Evolutionary conservation across 2,888 invertebrate species (phyloP).

Genomic region (Urechis unicinctus): DNA sequence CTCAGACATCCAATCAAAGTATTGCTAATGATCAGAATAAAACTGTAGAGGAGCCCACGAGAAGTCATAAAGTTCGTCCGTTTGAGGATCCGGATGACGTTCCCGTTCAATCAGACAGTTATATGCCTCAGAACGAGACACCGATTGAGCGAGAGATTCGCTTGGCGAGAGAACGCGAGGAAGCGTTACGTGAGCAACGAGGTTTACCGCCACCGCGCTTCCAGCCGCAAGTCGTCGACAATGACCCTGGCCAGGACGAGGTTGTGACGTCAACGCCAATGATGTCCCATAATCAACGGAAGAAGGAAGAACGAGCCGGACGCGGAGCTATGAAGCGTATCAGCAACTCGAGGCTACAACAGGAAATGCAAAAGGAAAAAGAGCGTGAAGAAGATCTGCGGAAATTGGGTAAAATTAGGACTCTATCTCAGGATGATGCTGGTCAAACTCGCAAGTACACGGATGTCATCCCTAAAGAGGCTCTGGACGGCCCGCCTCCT

Average conservation of each 20-base stretch:
- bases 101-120: slow-evolving; percentile 6
- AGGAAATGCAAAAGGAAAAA: slow-evolving; percentile 80
- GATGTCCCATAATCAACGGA: slow-evolving; percentile 4
- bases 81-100: neutral
- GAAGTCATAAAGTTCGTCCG: slow-evolving; percentile 9
- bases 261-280: neutral
- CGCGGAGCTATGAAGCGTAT: slow-evolving; percentile 36
- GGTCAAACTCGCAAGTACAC: slow-evolving; percentile 50
- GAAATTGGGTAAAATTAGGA: slow-evolving; percentile 58
- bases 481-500: slow-evolving; percentile 7
- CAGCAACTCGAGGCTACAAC: slow-evolving; percentile 68
- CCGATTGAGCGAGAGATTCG: slow-evolving; percentile 57
- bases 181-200: slow-evolving; percentile 45
- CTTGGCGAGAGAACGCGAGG: slow-evolving; percentile 53
- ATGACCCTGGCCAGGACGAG: neutral
- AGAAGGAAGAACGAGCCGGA: slow-evolving; percentile 11
- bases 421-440: slow-evolving; percentile 57
- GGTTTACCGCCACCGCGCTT: slow-evolving; percentile 3
- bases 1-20: neutral
- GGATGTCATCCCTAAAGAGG: slow-evolving; percentile 27
- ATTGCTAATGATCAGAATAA: neutral
- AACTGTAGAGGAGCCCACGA: neutral
- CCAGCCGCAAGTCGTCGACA: neutral
- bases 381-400: slow-evolving; percentile 76
- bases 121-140: slow-evolving; percentile 45